Conservation (phyloP, 2,888 invertebrate species). For the Drosophila algonquin region DNA sequence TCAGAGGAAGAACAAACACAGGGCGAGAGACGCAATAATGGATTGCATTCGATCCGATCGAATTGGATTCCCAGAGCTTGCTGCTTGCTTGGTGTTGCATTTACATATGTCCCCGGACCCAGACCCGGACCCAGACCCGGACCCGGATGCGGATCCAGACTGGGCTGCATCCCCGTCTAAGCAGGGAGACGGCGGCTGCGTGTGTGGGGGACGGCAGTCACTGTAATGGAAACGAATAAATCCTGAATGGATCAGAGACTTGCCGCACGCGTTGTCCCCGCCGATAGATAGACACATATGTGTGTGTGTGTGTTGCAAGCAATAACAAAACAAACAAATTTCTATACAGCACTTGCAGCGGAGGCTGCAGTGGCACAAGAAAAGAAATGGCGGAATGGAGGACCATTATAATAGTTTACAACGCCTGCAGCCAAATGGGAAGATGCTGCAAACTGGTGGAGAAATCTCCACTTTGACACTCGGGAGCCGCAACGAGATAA, state of each 20-base stretch:
- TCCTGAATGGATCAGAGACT: conserved; percentile 73
- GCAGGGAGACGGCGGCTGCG: conserved; percentile 27
- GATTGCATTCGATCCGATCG: conserved; percentile 40
- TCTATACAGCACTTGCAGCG: conserved; percentile 46
- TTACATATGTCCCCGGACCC: conserved; percentile 50
- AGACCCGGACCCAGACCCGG: neutral
- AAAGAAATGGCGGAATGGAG: conserved; percentile 54
- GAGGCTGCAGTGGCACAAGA: conserved; percentile 21
- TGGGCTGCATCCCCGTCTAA: conserved; percentile 32
- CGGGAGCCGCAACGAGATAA: conserved; percentile 70
- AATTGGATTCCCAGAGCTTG: neutral
- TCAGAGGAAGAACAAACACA: neutral
- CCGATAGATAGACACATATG: conserved; percentile 4
- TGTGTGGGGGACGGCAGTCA: conserved; percentile 22
- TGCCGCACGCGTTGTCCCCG: conserved; percentile 40
- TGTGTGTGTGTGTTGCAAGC: conserved; percentile 5
- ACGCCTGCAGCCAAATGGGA: conserved; percentile 47
- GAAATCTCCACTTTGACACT: conserved; percentile 65
- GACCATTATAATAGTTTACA: conserved; percentile 71
- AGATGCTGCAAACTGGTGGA: conserved; percentile 10
- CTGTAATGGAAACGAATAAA: conserved; percentile 70
- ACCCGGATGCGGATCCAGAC: neutral
- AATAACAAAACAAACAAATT: conserved; percentile 48
- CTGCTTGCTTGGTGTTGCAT: conserved; percentile 20
- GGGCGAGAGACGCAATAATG: conserved; percentile 30